Conservation (phyloP, 2,113 vertebrate species). For the Phasianus colchicus region DNA sequence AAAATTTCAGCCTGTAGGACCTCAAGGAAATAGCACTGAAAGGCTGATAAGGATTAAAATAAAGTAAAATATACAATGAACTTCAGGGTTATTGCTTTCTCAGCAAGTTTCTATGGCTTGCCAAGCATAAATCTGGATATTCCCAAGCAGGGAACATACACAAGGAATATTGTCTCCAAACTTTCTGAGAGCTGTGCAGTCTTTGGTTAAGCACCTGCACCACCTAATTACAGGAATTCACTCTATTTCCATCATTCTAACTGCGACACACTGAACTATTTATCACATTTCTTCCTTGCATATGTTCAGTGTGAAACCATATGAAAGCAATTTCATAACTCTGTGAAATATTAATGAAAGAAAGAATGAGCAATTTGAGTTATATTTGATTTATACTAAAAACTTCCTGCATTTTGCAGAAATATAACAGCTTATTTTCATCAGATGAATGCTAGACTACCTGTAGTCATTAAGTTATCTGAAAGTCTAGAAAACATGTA, state of each 20-base stretch:
- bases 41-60: not conserved
- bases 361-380: not conserved
- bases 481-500: not conserved
- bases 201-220: not conserved
- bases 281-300: not conserved
- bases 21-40: not conserved
- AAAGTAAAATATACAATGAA: not conserved
- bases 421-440: not conserved
- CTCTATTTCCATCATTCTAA: not conserved
- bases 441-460: not conserved
- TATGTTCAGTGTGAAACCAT: not conserved
- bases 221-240: not conserved
- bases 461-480: not conserved
- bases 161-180: not conserved
- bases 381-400: not conserved
- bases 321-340: not conserved
- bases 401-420: not conserved
- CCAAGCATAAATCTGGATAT: not conserved
- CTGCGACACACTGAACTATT: not conserved
- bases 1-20: not conserved
- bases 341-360: slow-evolving; percentile 26
- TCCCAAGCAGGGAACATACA: not conserved
- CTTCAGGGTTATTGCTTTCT: not conserved
- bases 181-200: not conserved
- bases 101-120: not conserved